phyloP scores from a whole-genome alignment of 2,797 vertebrate species.

The Allobates femoralis region DNA sequence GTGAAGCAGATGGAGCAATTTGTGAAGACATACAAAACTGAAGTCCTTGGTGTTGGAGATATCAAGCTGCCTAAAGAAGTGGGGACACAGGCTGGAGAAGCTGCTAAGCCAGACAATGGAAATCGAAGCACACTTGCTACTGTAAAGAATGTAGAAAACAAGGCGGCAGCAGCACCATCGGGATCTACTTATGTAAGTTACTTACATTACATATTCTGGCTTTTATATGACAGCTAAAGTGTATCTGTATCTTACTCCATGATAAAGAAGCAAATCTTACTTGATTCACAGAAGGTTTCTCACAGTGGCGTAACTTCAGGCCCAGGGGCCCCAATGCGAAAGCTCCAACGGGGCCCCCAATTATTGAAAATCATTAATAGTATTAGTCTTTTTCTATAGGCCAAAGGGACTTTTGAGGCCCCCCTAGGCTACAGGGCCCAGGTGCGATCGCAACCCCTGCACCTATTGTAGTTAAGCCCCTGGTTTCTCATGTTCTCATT shows the following conservation, averaged over 20 bases:
- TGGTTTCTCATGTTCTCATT: no score
- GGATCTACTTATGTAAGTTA: constrained; percentile 86
- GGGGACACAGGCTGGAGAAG: constrained; percentile 66
- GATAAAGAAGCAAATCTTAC: neutral
- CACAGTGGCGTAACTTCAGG: no score
- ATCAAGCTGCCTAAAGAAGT: constrained; percentile 88
- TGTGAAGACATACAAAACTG: constrained; percentile 94
- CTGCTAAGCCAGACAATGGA: constrained; percentile 68
- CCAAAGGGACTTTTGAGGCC: no score
- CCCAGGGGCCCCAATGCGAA: no score
- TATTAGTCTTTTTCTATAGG: no score
- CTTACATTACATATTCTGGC: neutral
- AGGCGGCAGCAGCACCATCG: constrained; percentile 65
- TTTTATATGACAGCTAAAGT: neutral
- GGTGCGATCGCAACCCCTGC: no score
- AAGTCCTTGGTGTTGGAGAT: constrained; percentile 92
- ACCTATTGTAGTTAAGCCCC: no score
- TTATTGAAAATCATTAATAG: no score
- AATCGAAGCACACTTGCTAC: constrained; percentile 76
- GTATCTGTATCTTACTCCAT: neutral
- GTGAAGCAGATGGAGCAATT: constrained; percentile 96
- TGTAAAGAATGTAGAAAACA: constrained; percentile 76
- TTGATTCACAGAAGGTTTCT: neutral
- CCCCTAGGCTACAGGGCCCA: no score
- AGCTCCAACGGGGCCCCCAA: no score